A percentile compares a stretch with the other conserved stretches of the same genome.
These are phyloP conservation scores for Schizotus pectinicornis DNA, from an alignment of 2,888 invertebrate genomes.

Conservation along the genomic window DNA sequence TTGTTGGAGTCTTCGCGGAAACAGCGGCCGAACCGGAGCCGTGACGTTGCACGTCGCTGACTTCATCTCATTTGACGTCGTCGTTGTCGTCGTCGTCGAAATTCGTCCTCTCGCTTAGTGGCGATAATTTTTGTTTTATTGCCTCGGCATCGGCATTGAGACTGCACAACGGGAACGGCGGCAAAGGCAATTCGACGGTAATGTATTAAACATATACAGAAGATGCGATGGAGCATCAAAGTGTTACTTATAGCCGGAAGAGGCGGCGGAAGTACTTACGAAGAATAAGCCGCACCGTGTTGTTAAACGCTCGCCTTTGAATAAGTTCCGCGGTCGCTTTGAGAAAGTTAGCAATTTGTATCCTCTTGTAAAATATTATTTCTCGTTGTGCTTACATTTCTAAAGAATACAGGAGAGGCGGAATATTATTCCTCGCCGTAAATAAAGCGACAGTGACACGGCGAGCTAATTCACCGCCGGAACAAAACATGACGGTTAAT, in stretches of 20 bases:
- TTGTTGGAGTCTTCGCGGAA: conserved; percentile 54
- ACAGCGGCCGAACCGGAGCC: conserved; percentile 52
- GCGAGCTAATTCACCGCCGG: too few species aligned
- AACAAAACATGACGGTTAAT: too few species aligned
- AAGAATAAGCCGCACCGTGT: conserved; percentile 42
- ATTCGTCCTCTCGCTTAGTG: neutral
- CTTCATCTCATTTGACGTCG: conserved; percentile 51
- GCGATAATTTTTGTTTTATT: neutral
- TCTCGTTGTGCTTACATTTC: conserved; percentile 26
- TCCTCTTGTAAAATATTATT: conserved; percentile 52
- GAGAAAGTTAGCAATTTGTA: conserved; percentile 51
- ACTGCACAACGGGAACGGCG: neutral
- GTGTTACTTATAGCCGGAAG: conserved; percentile 46
- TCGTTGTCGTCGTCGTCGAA: neutral
- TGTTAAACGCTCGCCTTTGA: conserved; percentile 43
- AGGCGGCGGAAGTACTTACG: conserved; percentile 35
- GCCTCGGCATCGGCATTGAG: neutral
- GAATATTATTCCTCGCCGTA: too few species aligned
- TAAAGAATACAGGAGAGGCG: conserved; percentile 16
- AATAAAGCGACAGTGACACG: too few species aligned
- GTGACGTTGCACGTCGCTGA: conserved; percentile 63
- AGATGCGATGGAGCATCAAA: conserved; percentile 39
- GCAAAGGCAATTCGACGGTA: neutral
- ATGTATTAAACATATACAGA: conserved; percentile 18
- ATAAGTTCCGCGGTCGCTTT: conserved; percentile 45